Base-by-base conservation (phyloP, 2,113 vertebrate genomes). In the Mohoua ochrocephala region DNA sequence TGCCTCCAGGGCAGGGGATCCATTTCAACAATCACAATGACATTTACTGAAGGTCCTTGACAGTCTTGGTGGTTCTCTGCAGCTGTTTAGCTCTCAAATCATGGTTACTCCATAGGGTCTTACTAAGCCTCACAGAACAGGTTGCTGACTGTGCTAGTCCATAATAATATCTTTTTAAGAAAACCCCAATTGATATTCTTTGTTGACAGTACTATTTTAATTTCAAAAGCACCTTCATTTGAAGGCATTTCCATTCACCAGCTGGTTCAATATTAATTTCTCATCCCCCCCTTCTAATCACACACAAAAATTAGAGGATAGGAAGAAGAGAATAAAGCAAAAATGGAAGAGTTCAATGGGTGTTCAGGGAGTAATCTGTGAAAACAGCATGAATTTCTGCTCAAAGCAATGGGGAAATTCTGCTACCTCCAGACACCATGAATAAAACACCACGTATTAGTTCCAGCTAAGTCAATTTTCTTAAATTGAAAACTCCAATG, bases 401-500 rank as follows among this genome's bases (percentile, higher is more conserved):
- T 86, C 11, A 82, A 28, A 87, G 80, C 45, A 28, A 47, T 20
- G 87, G 67, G 85, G 39, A 80, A 83, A 68, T 54, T 87, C 54
- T 59, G 65, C n/a, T 76, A 7, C 83, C 79, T 87, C 84, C 54
- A 85, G 77, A 87, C 78, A 79, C 71, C 27, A 21, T 71, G 89
- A 96, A 85, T 96, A 96, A 97, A 96, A 89, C 81, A 80, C 70
- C 86, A 61, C 49, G 84, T 93, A 95, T 97, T 93, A 97, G 87
- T 96, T 97, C 93, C 95, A 84, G 65, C 82, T 95, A 97, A 96
- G 87, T 96, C 65, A 89, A 77, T 96, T 93, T 94, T 80, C 76
- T 95, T 96, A 93, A 96, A 94, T 74, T 92, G 89, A 97, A 96
- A 97, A 97, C n/a, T 82, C 65, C 19, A 6, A 12, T 9, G 73